These are phyloP conservation scores for Mystacornis crossleyi DNA, from an alignment of 2,113 vertebrate genomes.

Conservation along the genomic window DNA sequence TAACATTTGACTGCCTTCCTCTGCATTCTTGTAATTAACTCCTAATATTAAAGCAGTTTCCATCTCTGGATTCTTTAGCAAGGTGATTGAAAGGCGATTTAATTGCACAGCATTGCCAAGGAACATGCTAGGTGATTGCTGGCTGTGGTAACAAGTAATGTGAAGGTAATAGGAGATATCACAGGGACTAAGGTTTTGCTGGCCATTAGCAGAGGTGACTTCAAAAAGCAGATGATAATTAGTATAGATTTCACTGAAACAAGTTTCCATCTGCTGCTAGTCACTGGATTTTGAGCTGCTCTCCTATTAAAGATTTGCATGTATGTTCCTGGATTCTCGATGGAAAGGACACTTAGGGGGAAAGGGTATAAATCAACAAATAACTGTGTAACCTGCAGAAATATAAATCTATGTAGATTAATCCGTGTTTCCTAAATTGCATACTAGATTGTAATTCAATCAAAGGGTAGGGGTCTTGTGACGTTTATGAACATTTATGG, in stretches of 20 bases:
- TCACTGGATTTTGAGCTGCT: conserved; percentile 8
- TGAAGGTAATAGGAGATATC: conserved; percentile 40
- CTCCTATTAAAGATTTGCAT: conserved; percentile 18
- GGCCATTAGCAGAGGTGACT: conserved; percentile 50
- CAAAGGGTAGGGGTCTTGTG: conserved; percentile 56
- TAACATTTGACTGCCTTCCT: conserved; percentile 11
- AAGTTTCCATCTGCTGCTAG: conserved; percentile 30
- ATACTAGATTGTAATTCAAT: conserved; percentile 70
- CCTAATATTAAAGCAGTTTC: conserved; percentile 41
- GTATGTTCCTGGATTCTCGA: conserved; percentile 28
- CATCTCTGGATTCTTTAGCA: conserved; percentile 1
- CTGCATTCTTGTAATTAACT: conserved; percentile 39
- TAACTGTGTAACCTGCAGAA: conserved; percentile 68
- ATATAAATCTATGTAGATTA: conserved; percentile 74
- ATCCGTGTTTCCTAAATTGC: conserved; percentile 66
- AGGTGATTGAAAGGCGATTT: conserved; percentile 37
- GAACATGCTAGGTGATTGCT: conserved; percentile 32
- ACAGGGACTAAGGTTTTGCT: conserved; percentile 48
- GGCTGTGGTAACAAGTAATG: conserved; percentile 30
- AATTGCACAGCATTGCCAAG: conserved; percentile 45
- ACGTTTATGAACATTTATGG: conserved; percentile 73
- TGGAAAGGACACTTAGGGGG: conserved; percentile 22
- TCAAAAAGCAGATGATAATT: conserved; percentile 57
- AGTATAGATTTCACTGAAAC: conserved; percentile 22
- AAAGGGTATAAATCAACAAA: conserved; percentile 65